Conservation (phyloP, 2,797 vertebrate genomes). For the Peromyscus nudipes region DNA sequence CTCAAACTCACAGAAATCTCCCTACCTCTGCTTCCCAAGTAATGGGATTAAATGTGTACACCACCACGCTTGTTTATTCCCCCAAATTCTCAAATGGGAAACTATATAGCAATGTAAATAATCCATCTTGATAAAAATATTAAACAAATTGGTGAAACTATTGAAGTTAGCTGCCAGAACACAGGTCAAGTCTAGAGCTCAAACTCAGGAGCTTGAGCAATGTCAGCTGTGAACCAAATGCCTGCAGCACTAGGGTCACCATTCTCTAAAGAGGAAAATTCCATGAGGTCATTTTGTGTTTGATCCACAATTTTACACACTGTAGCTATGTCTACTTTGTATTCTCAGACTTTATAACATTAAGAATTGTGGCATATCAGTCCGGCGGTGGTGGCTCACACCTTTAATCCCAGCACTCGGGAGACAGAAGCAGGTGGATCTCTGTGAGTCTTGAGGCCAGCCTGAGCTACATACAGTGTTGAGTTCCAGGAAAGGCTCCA, state of each 20-base stretch:
- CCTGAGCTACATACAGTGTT: too few relatives aligned
- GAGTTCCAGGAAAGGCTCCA: too few relatives aligned
- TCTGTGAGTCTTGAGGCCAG: too few relatives aligned
- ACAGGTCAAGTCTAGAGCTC: neutral
- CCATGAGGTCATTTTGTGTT: neutral
- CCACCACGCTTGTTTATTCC: neutral
- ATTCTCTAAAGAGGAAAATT: neutral
- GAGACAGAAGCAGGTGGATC: too few relatives aligned
- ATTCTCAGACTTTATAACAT: conserved; percentile 7
- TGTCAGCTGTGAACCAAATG: neutral
- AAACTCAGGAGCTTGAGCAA: neutral
- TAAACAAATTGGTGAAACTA: neutral
- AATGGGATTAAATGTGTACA: neutral
- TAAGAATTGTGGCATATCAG: neutral
- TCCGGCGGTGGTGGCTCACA: too few relatives aligned
- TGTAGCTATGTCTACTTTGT: neutral
- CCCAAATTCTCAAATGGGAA: neutral
- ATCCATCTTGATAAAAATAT: neutral
- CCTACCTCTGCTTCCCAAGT: neutral
- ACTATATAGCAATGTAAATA: neutral
- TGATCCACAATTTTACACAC: neutral
- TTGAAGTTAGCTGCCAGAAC: neutral
- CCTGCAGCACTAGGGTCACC: neutral
- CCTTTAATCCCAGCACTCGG: too few relatives aligned
- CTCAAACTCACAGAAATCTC: neutral